Conservation (phyloP, 64 coral and sea anemone species). For the Actinia tenebrosa region DNA sequence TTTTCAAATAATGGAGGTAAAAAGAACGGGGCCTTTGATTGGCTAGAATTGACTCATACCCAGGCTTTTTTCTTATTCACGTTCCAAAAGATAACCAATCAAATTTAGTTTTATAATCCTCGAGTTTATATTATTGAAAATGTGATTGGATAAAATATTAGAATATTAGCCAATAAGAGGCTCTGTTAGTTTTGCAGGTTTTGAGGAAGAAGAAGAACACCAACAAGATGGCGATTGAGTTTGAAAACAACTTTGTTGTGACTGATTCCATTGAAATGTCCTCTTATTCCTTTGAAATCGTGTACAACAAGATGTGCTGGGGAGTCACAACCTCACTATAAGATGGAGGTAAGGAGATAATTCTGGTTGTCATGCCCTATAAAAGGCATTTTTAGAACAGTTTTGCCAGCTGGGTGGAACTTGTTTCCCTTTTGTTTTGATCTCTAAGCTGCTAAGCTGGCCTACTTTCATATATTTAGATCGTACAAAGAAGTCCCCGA, state of each 20-base stretch:
- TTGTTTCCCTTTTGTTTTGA: background rate
- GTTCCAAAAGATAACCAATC: background rate
- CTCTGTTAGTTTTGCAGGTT: background rate
- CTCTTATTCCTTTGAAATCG: constrained; percentile 7
- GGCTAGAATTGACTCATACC: background rate
- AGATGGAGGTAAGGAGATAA: constrained; percentile 42
- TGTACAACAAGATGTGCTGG: constrained; percentile 35
- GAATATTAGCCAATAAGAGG: background rate
- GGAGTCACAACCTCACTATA: constrained; percentile 77
- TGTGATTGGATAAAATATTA: background rate
- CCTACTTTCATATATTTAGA: background rate
- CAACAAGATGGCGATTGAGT: constrained; percentile 3
- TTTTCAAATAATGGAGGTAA: background rate
- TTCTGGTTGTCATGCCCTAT: background rate
- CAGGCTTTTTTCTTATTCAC: background rate
- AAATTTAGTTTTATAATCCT: background rate
- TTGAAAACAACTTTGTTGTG: background rate
- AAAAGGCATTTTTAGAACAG: background rate
- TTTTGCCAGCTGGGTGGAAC: background rate
- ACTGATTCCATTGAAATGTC: background rate
- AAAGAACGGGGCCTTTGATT: background rate
- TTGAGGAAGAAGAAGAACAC: background rate
- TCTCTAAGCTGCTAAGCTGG: background rate
- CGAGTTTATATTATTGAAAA: background rate
- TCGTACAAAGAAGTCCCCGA: background rate